phyloP scores from a whole-genome alignment of 2,113 vertebrate species.

The Melanostigma gelatinosum region DNA sequence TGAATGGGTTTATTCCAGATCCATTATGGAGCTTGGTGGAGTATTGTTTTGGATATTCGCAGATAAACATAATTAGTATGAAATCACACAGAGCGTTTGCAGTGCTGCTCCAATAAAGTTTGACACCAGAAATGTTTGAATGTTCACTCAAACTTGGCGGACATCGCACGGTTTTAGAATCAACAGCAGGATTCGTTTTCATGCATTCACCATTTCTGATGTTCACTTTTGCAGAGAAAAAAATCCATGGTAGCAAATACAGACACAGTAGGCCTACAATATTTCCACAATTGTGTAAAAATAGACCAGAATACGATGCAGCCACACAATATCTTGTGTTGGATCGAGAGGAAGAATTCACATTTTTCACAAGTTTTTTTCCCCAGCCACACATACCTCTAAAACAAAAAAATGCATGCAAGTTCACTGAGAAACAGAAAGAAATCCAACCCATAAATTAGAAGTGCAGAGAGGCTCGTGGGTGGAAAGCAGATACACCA shows the following conservation, averaged over 20 bases:
- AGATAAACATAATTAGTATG: slow-evolving; percentile 22
- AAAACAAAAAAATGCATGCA: background rate
- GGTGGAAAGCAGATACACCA: slow-evolving; percentile 21
- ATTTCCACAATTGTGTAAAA: background rate
- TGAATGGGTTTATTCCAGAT: slow-evolving; percentile 18
- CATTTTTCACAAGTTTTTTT: background rate
- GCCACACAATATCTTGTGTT: background rate
- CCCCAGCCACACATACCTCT: background rate
- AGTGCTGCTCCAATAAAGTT: slow-evolving; percentile 8
- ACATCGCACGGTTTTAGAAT: slow-evolving; percentile 7
- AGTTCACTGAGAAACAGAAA: slow-evolving; percentile 7
- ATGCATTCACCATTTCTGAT: slow-evolving; percentile 1
- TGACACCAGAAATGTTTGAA: background rate
- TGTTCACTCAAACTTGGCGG: slow-evolving; percentile 24
- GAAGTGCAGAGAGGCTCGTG: background rate
- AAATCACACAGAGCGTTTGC: slow-evolving; percentile 23
- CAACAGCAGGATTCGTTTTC: background rate
- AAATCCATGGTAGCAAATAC: background rate
- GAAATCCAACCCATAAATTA: slow-evolving; percentile 8
- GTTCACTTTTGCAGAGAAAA: background rate
- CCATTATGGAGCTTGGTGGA: slow-evolving; percentile 16
- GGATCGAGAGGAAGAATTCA: slow-evolving; percentile 3
- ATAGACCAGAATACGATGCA: background rate
- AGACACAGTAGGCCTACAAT: background rate
- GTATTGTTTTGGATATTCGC: background rate